Conservation (phyloP, 2,113 vertebrate species). For the Scomber colias region DNA sequence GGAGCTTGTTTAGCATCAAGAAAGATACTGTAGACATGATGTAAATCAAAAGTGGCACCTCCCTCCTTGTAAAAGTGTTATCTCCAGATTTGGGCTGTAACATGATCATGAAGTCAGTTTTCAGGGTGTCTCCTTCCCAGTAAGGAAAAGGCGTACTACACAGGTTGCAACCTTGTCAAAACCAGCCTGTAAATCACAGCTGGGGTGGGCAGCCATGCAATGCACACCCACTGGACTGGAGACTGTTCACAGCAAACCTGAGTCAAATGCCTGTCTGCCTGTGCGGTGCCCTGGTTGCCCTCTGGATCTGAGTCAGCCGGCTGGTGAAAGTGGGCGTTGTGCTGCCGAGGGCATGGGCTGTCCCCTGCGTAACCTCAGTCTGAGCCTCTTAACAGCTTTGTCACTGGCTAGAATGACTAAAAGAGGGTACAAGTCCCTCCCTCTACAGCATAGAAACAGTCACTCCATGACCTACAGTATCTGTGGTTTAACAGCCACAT, state of each 20-base stretch:
- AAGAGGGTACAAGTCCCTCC: slow-evolving; percentile 28
- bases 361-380: slow-evolving; percentile 50
- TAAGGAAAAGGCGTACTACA: slow-evolving; percentile 55
- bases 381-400: slow-evolving; percentile 18
- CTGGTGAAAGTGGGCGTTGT: slow-evolving; percentile 56
- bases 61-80: slow-evolving; percentile 23
- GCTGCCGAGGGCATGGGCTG: slow-evolving; percentile 35
- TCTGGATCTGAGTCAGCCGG: slow-evolving; percentile 71
- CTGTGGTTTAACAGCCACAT: slow-evolving; percentile 59
- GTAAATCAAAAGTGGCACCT: background rate
- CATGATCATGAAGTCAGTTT: slow-evolving; percentile 49
- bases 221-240: slow-evolving; percentile 43
- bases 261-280: slow-evolving; percentile 41
- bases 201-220: slow-evolving; percentile 27
- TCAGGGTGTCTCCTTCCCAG: slow-evolving; percentile 49
- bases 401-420: slow-evolving; percentile 43
- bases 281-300: slow-evolving; percentile 55
- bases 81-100: slow-evolving; percentile 54
- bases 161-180: slow-evolving; percentile 74
- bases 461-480: slow-evolving; percentile 18
- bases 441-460: slow-evolving; percentile 11
- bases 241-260: slow-evolving; percentile 34
- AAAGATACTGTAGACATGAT: background rate
- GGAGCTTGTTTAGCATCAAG: background rate
- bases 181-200: slow-evolving; percentile 77